Evolutionary conservation across 2,888 invertebrate genomes (phyloP), one percentile per base, ranked within the genome.

Genomic region (Cryptocephalus moraei): DNA sequence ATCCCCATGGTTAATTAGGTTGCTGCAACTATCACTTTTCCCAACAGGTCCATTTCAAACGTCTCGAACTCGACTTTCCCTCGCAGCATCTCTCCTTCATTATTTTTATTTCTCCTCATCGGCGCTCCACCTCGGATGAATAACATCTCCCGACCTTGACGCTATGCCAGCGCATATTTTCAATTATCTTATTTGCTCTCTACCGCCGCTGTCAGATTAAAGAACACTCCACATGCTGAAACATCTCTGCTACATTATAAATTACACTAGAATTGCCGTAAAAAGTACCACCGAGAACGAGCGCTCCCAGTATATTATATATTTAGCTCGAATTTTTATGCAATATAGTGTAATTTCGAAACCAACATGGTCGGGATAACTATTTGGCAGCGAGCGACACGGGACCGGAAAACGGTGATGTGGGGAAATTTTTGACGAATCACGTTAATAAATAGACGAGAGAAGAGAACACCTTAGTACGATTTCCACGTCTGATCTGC

Each of bases 101-200:
- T 22, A 22, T 22, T 22, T 22, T 22, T 22, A 22, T 22, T 22
- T 22, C 22, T 22, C 45, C 48, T 48, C 48, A 45, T 48, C 42
- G 38, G 22, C 22, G 22, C 22, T 22, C 10, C 42, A 42, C 12
- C 13, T 32, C 43, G 53, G 58, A 58, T 58, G 56, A 58, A 59
- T 56, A 56, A 57, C 60, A 54, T 54, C 54, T 60, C 61, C 57
- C 64, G 67, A 68, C 69, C 69, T 69, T 69, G 69, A 68, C 63
- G 59, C 60, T 56, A 56, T 69, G 69, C 69, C 69, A 69, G 61
- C 67, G 65, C 65, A 67, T 66, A 68, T 67, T 68, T 66, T 64
- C 69, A 68, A 68, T 69, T 68, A 68, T 68, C 65, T 67, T 67
- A 67, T 68, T 68, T 67, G 64, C 63, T 65, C 61, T 63, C 61